Conservation (phyloP, 1,140 invertebrate genomes). For the Drosophila albomicans region DNA sequence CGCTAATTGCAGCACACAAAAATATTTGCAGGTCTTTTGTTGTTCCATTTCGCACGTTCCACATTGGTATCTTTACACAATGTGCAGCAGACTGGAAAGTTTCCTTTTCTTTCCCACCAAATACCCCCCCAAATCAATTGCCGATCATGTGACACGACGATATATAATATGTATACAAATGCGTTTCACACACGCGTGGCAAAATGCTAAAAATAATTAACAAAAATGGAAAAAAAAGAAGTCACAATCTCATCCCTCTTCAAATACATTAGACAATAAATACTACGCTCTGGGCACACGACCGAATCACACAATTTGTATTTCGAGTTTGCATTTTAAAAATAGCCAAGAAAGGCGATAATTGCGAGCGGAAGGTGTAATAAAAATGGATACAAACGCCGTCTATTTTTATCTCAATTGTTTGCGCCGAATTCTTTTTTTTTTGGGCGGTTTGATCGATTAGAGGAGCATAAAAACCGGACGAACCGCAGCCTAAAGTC, state of each 20-base stretch:
- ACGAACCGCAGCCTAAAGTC: background rate
- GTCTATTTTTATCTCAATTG: conserved; percentile 37
- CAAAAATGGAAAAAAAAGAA: no score
- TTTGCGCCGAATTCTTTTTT: background rate
- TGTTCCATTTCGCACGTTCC: conserved; percentile 43
- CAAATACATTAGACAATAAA: background rate
- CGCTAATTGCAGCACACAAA: conserved; percentile 57
- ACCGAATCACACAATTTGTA: conserved; percentile 32
- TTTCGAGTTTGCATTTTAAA: conserved; percentile 60
- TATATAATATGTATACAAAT: background rate
- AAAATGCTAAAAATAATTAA: conserved; percentile 40
- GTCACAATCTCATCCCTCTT: background rate
- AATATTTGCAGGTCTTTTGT: conserved; percentile 45
- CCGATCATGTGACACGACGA: conserved; percentile 57
- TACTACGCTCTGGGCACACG: conserved; percentile 1
- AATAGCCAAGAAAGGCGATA: conserved; percentile 64
- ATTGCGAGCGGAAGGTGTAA: conserved; percentile 43
- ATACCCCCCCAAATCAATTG: conserved; percentile 3
- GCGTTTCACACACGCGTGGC: conserved; percentile 48
- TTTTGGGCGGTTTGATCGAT: background rate
- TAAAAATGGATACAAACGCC: conserved; percentile 19
- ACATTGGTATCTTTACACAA: background rate
- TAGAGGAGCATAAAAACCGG: conserved; percentile 5
- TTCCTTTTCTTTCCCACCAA: conserved; percentile 48
- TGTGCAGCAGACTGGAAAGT: conserved; percentile 76